Evolutionary conservation across 2,888 invertebrate genomes (phyloP).

Genomic region (Drosophila hamatofila): DNA sequence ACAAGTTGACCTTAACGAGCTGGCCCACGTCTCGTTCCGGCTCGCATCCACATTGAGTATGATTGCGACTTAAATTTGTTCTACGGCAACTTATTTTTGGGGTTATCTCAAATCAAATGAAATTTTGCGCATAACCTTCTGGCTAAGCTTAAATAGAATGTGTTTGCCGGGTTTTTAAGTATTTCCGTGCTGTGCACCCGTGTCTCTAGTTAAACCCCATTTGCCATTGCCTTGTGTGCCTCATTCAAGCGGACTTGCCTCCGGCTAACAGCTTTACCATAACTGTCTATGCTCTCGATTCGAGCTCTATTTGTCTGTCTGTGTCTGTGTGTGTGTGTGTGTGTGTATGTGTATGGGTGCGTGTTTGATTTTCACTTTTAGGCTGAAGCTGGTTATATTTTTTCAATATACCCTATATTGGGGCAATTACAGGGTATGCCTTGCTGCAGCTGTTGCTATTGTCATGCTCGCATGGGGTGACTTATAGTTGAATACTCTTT

Average conservation of each 20-base stretch:
- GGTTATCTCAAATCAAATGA: conserved; percentile 47
- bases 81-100: conserved; percentile 53
- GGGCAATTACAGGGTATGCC: neutral
- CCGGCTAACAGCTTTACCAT: conserved; percentile 34
- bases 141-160: conserved; percentile 2
- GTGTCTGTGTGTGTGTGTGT: neutral
- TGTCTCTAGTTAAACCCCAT: conserved; percentile 46
- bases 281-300: conserved; percentile 9
- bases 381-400: conserved; percentile 42
- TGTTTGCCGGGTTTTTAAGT: conserved; percentile 52
- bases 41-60: conserved; percentile 42
- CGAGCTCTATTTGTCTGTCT: neutral
- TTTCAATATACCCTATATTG: conserved; percentile 15
- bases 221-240: conserved; percentile 12
- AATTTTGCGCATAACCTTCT: conserved; percentile 26
- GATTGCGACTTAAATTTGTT: conserved; percentile 71
- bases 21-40: conserved; percentile 12
- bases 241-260: conserved; percentile 49
- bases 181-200: conserved; percentile 51
- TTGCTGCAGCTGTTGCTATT: neutral
- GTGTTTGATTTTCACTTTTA: conserved; percentile 65
- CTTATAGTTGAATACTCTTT: neutral
- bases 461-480: neutral
- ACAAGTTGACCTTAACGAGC: conserved; percentile 73
- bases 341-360: conserved; percentile 13